Evolutionary conservation across 2,797 vertebrate species (phyloP), one percentile per base, ranked within the genome.

Genomic region (Xyrichtys novacula): DNA sequence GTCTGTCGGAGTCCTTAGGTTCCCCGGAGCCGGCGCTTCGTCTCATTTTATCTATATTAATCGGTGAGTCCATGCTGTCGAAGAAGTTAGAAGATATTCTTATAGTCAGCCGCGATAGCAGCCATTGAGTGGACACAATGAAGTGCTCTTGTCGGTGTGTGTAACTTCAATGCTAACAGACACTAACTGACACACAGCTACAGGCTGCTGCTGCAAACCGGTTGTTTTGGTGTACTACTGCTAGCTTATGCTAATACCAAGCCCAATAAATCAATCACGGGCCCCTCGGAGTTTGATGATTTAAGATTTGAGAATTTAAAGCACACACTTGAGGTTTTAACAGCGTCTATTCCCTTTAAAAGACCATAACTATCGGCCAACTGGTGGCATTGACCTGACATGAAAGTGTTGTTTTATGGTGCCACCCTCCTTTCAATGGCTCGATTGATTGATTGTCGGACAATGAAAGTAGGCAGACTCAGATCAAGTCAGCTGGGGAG

Each of bases 21-120:
- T 95, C 96, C 26, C 94, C 96, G 23, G 97, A 98, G 88, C 95
- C 97, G 80, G 97, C 97, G 68, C 91, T 98, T 85, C 95, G 96
- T 48, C 93, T 98, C 71, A 95, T 98, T 84, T 79, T 97, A 29
- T 98, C 97, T 38, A 94, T 98, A 80, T 92, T 98, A 83, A 89
- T 96, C 84, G 96, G 97, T 98, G 88, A 96, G 95, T 92, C 65
- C 28, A 15, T 3, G n/a, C 25, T 36, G 15, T 8, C 7, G 28
- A 7, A 1, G 17, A 17, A 20, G 6, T 34, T 64, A 2, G 17
- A 25, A 6, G 15, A 39, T 32, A 1, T 20, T 17, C 9, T 31
- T 26, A 7, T 6, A 36, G 20, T 17, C 15, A n/a, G 31, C 7
- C 3, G 36, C 8, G 0, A n/a, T n/a, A 2, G 3, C 56, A 22